Evolutionary conservation across 2,113 vertebrate genomes (phyloP).

Genomic region (Gallinago paraguaiae): DNA sequence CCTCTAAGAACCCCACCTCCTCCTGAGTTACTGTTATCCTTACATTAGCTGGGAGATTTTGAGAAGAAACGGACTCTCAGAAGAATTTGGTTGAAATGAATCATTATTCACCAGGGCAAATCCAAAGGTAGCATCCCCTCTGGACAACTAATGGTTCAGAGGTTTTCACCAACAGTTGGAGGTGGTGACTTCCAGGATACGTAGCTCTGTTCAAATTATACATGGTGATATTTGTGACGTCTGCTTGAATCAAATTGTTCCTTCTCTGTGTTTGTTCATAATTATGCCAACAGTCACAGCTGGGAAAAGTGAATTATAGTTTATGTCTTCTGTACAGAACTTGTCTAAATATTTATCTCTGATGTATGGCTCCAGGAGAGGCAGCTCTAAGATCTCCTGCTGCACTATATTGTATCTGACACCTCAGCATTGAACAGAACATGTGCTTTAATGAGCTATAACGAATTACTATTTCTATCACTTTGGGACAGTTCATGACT

Average conservation of each 20-base stretch:
- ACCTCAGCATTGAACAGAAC: neutral
- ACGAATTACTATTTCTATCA: neutral
- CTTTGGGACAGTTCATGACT: neutral
- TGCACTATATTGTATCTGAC: neutral
- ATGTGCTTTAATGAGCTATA: neutral
- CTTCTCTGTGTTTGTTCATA: conserved; percentile 21
- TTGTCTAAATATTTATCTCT: conserved; percentile 38
- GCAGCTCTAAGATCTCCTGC: neutral
- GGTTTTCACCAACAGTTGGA: conserved; percentile 53
- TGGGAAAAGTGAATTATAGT: neutral
- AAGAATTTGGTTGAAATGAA: conserved; percentile 31
- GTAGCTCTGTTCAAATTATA: neutral
- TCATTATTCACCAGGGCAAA: conserved; percentile 8
- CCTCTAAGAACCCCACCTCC: conserved; percentile 51
- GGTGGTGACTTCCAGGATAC: conserved; percentile 28
- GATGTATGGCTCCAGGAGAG: neutral
- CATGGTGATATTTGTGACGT: neutral
- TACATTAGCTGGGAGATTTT: conserved; percentile 17
- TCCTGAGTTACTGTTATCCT: conserved; percentile 58
- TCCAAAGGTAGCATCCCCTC: conserved; percentile 27
- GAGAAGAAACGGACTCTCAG: conserved; percentile 25
- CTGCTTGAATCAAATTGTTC: conserved; percentile 44
- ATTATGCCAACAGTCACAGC: conserved; percentile 23
- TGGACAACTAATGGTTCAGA: conserved; percentile 30
- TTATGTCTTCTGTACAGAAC: neutral